A percentile compares a stretch with the other conserved stretches of the same genome.
Evolutionary conservation across 2,888 invertebrate species (phyloP).

Genomic region (Aplocera efformata): DNA sequence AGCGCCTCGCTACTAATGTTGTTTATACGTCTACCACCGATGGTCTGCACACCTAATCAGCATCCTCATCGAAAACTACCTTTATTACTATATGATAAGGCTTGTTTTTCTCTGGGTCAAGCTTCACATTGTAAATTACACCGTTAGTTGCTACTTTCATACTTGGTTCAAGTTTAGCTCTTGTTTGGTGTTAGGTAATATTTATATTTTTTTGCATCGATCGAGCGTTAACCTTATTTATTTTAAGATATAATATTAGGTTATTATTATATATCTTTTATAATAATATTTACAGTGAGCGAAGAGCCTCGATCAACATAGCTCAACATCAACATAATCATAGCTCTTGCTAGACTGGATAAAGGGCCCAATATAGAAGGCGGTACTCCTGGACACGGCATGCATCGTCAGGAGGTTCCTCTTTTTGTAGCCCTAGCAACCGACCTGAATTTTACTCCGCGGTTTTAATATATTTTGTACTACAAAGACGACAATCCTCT

Average conservation of each 20-base stretch:
- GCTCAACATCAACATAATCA: too few species aligned
- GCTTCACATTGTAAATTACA: constrained; percentile 3
- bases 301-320: too few species aligned
- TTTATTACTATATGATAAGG: constrained; percentile 12
- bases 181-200: constrained; percentile 20
- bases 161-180: constrained; percentile 22
- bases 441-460: too few species aligned
- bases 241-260: constrained; percentile 9
- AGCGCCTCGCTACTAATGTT: constrained; percentile 24
- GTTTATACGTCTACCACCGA: constrained; percentile 28
- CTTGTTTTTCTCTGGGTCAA: constrained; percentile 9
- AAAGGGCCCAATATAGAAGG: too few species aligned
- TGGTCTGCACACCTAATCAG: constrained; percentile 22
- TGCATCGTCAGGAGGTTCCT: too few species aligned
- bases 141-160: constrained; percentile 30
- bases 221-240: constrained; percentile 24
- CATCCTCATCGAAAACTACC: constrained; percentile 6
- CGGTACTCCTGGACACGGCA: too few species aligned
- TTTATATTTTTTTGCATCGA: constrained; percentile 21
- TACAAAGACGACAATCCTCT: too few species aligned
- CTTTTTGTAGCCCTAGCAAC: too few species aligned
- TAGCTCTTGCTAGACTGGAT: too few species aligned
- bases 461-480: too few species aligned
- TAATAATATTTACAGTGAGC: too few species aligned
- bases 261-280: constrained; percentile 11